phyloP scores from a whole-genome alignment of 2,888 invertebrate genomes.

The Omphaloscelis lunosa region DNA sequence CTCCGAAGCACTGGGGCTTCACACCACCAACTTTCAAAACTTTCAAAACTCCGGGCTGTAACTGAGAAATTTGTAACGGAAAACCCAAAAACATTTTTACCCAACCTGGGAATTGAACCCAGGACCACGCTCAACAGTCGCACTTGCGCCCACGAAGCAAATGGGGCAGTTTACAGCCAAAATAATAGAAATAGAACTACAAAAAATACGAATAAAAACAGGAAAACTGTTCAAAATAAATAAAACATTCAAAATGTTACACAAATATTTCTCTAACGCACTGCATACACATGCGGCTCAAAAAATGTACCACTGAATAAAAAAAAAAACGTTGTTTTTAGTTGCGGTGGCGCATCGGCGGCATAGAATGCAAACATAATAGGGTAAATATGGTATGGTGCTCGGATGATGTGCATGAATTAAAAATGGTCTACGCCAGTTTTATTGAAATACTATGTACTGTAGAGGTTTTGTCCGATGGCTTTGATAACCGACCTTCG shows the following conservation, averaged over 20 bases:
- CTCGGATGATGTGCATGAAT: conserved; percentile 22
- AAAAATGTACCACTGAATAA: conserved; percentile 36
- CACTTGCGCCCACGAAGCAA: too few relatives aligned
- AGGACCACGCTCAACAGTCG: too few relatives aligned
- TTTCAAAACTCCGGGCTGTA: too few relatives aligned
- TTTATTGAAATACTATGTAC: conserved; percentile 21
- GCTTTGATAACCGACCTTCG: neutral
- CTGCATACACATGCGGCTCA: conserved; percentile 30
- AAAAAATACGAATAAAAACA: conserved; percentile 29
- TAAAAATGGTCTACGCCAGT: conserved; percentile 25
- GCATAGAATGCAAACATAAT: conserved; percentile 5
- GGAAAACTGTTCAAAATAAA: conserved; percentile 37
- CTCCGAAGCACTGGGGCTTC: too few relatives aligned
- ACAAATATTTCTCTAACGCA: conserved; percentile 45
- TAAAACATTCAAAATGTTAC: conserved; percentile 43
- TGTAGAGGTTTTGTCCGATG: neutral
- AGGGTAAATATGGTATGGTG: conserved; percentile 7
- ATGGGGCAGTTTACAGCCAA: too few relatives aligned
- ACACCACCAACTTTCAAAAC: too few relatives aligned
- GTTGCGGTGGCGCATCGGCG: conserved; percentile 7
- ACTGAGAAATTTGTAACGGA: too few relatives aligned
- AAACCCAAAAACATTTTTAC: too few relatives aligned
- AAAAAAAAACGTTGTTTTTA: conserved; percentile 39
- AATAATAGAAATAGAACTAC: neutral
- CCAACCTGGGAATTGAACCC: too few relatives aligned